Evolutionary conservation across 2,113 vertebrate species (phyloP).

Genomic region (Oreotragus oreotragus): DNA sequence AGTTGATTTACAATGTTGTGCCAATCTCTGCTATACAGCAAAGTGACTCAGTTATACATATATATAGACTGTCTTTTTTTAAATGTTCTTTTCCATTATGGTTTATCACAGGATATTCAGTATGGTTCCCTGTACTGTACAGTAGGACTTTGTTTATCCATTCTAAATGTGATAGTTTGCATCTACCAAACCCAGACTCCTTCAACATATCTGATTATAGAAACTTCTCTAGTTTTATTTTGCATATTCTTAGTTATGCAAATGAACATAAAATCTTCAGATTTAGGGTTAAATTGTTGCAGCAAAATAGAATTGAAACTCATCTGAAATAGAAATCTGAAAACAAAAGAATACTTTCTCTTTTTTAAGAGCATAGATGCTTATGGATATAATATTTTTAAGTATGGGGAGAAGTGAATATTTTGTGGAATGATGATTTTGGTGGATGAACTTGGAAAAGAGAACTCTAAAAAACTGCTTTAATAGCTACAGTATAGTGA

Average conservation of each 20-base stretch:
- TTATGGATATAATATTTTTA: background rate
- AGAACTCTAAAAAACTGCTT: background rate
- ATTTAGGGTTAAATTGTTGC: background rate
- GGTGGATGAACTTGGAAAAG: background rate
- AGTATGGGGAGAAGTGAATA: background rate
- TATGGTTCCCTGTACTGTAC: background rate
- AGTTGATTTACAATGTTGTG: background rate
- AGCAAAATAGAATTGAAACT: background rate
- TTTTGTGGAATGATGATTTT: background rate
- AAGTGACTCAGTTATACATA: background rate
- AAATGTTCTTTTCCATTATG: background rate
- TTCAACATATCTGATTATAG: background rate
- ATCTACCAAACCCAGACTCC: background rate
- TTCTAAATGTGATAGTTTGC: background rate
- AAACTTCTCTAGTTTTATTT: constrained; percentile 7
- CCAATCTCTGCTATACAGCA: background rate
- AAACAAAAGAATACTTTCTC: background rate
- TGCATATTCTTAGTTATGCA: background rate
- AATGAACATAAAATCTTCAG: background rate
- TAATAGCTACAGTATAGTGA: background rate
- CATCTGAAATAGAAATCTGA: background rate
- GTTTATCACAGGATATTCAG: background rate
- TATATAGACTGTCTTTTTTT: background rate
- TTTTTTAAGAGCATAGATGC: background rate
- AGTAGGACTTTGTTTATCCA: background rate